phyloP scores from a whole-genome alignment of 2,888 invertebrate genomes.

The Apamea monoglypha region DNA sequence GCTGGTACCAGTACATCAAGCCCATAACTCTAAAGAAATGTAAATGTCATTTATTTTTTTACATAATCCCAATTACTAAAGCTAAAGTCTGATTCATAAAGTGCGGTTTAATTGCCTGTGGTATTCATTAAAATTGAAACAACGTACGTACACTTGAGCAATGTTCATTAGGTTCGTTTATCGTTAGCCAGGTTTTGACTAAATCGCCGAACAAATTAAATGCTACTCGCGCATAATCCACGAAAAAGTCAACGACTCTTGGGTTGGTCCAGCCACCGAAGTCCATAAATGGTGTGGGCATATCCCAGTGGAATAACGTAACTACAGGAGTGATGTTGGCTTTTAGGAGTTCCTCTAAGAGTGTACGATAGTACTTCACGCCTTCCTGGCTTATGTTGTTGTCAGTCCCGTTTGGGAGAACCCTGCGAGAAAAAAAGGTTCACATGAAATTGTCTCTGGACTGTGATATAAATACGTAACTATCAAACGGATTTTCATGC shows the following conservation, averaged over 20 bases:
- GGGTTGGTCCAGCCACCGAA: conserved; percentile 89
- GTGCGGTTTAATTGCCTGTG: background rate
- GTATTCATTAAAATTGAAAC: background rate
- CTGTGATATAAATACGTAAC: background rate
- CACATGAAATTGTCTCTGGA: background rate
- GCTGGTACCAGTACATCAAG: conserved; percentile 89
- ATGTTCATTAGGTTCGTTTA: conserved; percentile 93
- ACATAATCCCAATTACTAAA: background rate
- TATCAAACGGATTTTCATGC: background rate
- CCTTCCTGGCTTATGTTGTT: conserved; percentile 92
- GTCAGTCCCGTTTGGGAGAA: conserved; percentile 93
- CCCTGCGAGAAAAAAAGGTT: conserved; percentile 78
- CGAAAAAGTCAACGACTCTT: conserved; percentile 87
- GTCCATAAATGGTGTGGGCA: conserved; percentile 88
- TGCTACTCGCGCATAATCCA: conserved; percentile 88
- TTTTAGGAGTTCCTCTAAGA: conserved; percentile 92
- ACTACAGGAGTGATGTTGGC: conserved; percentile 92
- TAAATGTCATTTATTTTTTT: background rate
- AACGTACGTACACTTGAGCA: conserved; percentile 81
- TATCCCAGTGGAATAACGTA: conserved; percentile 92
- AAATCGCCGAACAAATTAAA: conserved; percentile 91
- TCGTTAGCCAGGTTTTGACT: conserved; percentile 93
- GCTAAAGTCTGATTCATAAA: background rate
- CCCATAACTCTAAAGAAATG: conserved; percentile 85
- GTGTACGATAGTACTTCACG: conserved; percentile 93